Evolutionary conservation across 1,140 invertebrate genomes (phyloP), one percentile per base, ranked within the genome.

Genomic region (Apolygus lucorum): DNA sequence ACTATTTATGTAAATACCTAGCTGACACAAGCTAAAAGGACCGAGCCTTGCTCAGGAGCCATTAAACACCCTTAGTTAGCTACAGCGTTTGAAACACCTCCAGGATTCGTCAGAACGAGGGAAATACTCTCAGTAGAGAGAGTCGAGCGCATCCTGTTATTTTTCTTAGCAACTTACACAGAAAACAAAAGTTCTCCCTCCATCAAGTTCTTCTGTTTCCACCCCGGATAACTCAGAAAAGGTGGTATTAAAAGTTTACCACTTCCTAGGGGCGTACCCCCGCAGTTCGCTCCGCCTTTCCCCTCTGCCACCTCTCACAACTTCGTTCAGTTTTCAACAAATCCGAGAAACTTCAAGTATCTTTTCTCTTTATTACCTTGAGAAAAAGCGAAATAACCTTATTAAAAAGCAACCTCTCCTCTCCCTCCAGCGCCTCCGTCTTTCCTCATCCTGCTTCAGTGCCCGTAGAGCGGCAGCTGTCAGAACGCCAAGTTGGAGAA

Each of bases 351-450:
- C 54, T 59, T 24, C 54, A 59, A 59, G 54, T 59, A 59, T 59
- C 54, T 59, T 49, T 49, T n/a, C 54, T 59, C 11, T 59, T 59
- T 59, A 59, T 59, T 59, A 59, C 54, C 54, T 59, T 59, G 22
- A 59, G 54, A 59, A 59, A 59, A 59, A 59, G 54, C 54, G 54
- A 59, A 59, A 59, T 59, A 59, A 59, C 54, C 54, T 59, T 59
- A 59, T 59, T 59, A 59, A 59, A 59, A 59, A 59, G 13, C 13
- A 14, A 59, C 13, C 22, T 49, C 34, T 8, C 8, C 34, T n/a
- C n/a, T n/a, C n/a, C n/a, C n/a, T n/a, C n/a, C n/a, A n/a, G n/a
- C n/a, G n/a, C n/a, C n/a, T n/a, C n/a, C n/a, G n/a, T n/a, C n/a
- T n/a, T n/a, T n/a, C n/a, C n/a, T n/a, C n/a, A n/a, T n/a, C n/a